Conservation (phyloP, 2,888 invertebrate species). For the Tenthredo notha region DNA sequence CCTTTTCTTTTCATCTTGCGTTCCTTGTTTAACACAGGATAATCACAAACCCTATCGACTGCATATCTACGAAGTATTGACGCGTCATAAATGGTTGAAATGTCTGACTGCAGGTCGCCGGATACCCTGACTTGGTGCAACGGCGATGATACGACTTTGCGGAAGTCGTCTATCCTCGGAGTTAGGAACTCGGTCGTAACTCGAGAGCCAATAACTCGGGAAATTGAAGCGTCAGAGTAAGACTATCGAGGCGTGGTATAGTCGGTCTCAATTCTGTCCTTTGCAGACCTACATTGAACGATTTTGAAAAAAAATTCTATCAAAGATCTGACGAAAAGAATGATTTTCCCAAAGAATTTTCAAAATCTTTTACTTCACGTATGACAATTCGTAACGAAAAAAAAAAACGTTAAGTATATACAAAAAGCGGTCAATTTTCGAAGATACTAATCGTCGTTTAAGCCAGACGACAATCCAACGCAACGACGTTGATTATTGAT, state of each 20-base stretch:
- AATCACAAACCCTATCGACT: neutral
- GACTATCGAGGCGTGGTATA: conserved; percentile 5
- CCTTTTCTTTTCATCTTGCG: neutral
- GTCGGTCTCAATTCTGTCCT: neutral
- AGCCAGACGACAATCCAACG: neutral
- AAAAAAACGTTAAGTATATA: neutral
- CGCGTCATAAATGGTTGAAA: neutral
- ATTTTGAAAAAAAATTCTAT: neutral
- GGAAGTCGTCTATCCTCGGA: neutral
- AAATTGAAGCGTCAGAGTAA: neutral
- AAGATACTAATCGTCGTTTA: neutral
- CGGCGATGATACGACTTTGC: neutral
- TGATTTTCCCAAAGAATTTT: neutral
- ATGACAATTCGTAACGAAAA: neutral
- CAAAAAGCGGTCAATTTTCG: neutral
- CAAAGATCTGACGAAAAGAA: neutral
- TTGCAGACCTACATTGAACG: neutral
- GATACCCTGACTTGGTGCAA: neutral
- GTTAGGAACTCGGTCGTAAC: conserved; percentile 10
- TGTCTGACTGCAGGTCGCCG: neutral
- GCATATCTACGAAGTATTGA: neutral
- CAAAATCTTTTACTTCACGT: no score
- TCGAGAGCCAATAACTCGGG: neutral
- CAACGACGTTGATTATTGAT: conserved; percentile 23
- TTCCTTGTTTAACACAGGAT: neutral